Conservation (phyloP, 1,140 invertebrate genomes). For the Manduca sexta region DNA sequence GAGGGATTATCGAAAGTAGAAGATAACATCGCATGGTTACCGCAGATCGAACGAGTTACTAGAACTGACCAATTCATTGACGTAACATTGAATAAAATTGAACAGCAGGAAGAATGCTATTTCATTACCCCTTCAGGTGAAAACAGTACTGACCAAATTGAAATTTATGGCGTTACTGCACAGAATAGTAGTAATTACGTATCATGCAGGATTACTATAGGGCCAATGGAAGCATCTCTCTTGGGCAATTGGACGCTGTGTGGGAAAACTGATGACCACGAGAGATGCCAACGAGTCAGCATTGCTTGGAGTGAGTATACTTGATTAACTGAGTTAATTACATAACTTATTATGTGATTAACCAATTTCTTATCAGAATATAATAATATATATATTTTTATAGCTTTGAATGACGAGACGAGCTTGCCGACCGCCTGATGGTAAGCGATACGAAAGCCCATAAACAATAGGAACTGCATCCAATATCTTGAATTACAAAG, state of each 20-base stretch:
- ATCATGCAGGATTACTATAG: slow-evolving; percentile 21
- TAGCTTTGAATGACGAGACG: too few species aligned
- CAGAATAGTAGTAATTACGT: slow-evolving; percentile 13
- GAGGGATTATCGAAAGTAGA: too few species aligned
- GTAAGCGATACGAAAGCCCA: too few species aligned
- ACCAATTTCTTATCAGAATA: too few species aligned
- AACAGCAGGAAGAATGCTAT: slow-evolving; percentile 13
- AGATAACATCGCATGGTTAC: background rate
- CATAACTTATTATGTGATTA: too few species aligned
- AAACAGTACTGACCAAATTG: background rate
- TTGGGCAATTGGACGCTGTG: slow-evolving; percentile 21
- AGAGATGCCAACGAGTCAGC: slow-evolving; percentile 13
- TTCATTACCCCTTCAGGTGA: slow-evolving; percentile 10
- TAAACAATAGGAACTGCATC: too few species aligned
- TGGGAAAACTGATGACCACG: slow-evolving; percentile 2
- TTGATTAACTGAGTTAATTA: too few species aligned
- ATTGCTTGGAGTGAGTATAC: background rate
- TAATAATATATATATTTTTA: too few species aligned
- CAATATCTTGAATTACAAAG: too few species aligned
- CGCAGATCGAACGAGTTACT: slow-evolving; percentile 3
- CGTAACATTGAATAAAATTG: slow-evolving; percentile 10
- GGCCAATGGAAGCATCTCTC: slow-evolving; percentile 12
- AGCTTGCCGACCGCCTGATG: too few species aligned
- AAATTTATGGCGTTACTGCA: slow-evolving; percentile 8
- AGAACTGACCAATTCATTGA: slow-evolving; percentile 9